These are phyloP conservation scores for Rhabdornis inornatus DNA, from an alignment of 2,113 vertebrate genomes.

Conservation along the genomic window DNA sequence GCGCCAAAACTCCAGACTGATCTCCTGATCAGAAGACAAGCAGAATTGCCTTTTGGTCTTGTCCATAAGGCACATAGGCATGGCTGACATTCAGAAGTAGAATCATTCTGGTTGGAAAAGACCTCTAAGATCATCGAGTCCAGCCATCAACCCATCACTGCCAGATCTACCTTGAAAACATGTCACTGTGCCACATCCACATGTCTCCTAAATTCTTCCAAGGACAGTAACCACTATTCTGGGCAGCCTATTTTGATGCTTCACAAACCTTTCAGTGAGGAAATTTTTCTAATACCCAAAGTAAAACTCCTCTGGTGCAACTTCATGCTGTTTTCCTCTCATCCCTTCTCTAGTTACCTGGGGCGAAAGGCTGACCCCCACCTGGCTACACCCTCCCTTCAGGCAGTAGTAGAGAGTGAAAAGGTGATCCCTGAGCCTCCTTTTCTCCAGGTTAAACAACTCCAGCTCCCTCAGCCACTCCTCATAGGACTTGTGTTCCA, in stretches of 20 bases:
- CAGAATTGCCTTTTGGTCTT: not conserved
- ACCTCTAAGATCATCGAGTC: fast-evolving
- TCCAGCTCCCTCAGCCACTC: not conserved
- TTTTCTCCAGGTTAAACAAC: not conserved
- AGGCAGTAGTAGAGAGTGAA: not conserved
- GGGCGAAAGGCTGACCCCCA: no score
- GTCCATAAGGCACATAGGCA: not conserved
- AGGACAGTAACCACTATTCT: not conserved
- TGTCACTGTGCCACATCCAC: not conserved
- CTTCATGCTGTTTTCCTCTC: not conserved
- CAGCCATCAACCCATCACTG: not conserved
- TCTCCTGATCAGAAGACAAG: not conserved
- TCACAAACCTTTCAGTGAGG: not conserved
- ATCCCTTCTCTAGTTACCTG: not conserved
- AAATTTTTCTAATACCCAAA: not conserved
- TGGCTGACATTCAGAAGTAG: not conserved
- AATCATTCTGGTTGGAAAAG: not conserved
- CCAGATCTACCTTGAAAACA: not conserved
- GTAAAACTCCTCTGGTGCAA: not conserved
- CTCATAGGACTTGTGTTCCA: not conserved
- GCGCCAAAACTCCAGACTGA: not conserved
- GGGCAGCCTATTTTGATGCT: not conserved
- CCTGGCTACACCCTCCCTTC: not conserved
- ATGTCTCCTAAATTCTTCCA: not conserved
- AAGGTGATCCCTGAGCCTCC: not conserved